A percentile compares a stretch with the other conserved stretches of the same genome.
These are phyloP conservation scores for Conchocele bisecta DNA, from an alignment of 2,888 invertebrate genomes.

Conservation along the genomic window DNA sequence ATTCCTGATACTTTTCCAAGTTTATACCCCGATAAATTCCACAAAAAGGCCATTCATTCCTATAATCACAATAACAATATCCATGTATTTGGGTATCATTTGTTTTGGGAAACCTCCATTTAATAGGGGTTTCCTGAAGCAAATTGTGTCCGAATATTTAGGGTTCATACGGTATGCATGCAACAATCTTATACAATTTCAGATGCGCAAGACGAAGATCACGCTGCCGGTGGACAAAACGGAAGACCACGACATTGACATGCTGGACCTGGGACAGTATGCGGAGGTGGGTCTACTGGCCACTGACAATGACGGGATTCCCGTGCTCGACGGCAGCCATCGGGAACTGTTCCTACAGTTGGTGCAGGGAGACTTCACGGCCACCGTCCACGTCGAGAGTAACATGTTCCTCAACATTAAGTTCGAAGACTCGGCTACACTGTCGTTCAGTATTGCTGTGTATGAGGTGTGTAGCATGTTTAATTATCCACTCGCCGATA, in stretches of 20 bases:
- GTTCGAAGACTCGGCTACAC: slow-evolving; percentile 63
- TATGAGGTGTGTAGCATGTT: too few relatives aligned
- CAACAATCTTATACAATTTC: too few relatives aligned
- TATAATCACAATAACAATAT: too few relatives aligned
- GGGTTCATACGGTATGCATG: too few relatives aligned
- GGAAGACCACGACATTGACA: slow-evolving; percentile 61
- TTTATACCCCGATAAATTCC: too few relatives aligned
- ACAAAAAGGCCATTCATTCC: too few relatives aligned
- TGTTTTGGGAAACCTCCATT: too few relatives aligned
- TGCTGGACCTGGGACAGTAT: slow-evolving; percentile 68
- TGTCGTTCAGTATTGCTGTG: slow-evolving; percentile 69
- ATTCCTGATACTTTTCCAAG: too few relatives aligned
- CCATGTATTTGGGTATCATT: too few relatives aligned
- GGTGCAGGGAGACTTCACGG: slow-evolving; percentile 71
- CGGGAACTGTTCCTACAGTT: slow-evolving; percentile 45
- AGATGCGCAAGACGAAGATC: slow-evolving; percentile 65
- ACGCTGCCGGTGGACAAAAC: slow-evolving; percentile 60
- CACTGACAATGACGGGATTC: slow-evolving; percentile 57
- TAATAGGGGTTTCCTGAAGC: too few relatives aligned
- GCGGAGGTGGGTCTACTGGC: slow-evolving; percentile 72
- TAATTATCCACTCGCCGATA: too few relatives aligned
- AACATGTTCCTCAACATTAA: slow-evolving; percentile 71
- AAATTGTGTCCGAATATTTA: too few relatives aligned
- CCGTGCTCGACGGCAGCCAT: slow-evolving; percentile 39
- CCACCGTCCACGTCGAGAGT: slow-evolving; percentile 65